A percentile compares a stretch with the other conserved stretches of the same genome.
Evolutionary conservation across 53 echinoderm and acorn worm species (phyloP).

Genomic region (Crossaster papposus): DNA sequence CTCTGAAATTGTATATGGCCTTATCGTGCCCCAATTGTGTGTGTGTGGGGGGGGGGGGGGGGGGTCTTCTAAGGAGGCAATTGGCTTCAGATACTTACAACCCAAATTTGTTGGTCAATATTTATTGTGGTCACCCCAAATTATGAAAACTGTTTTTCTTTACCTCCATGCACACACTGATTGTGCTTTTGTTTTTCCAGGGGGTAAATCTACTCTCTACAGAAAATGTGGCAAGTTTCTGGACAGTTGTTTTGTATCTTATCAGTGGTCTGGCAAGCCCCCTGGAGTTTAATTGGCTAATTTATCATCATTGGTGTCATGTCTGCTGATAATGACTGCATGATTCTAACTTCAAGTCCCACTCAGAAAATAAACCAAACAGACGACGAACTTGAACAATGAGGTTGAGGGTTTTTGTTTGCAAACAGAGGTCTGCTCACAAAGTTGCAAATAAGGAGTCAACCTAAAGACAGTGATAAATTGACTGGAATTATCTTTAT

Average conservation of each 20-base stretch:
- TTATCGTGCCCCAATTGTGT: constrained; percentile 4
- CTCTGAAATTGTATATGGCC: constrained; percentile 12
- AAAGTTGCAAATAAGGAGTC: neutral
- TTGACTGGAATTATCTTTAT: neutral
- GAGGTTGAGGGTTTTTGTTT: neutral
- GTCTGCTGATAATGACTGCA: constrained; percentile 12
- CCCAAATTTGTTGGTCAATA: constrained; percentile 11
- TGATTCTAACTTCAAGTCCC: neutral
- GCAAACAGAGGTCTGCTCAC: neutral
- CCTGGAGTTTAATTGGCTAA: constrained; percentile 15
- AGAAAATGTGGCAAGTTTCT: constrained; percentile 8
- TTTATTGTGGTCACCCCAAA: constrained; percentile 2
- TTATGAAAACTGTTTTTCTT: constrained; percentile 13
- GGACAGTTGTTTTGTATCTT: neutral
- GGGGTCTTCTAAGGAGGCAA: neutral
- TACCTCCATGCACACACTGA: neutral
- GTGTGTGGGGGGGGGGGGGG: too few relatives aligned
- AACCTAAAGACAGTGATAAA: neutral
- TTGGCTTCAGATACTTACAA: neutral
- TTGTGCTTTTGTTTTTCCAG: neutral
- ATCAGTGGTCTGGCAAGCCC: neutral
- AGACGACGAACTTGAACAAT: neutral
- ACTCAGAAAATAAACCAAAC: neutral
- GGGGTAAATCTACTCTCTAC: neutral
- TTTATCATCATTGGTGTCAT: constrained; percentile 31